Conservation (phyloP, 2,797 vertebrate genomes). For the Tapera naevia region DNA sequence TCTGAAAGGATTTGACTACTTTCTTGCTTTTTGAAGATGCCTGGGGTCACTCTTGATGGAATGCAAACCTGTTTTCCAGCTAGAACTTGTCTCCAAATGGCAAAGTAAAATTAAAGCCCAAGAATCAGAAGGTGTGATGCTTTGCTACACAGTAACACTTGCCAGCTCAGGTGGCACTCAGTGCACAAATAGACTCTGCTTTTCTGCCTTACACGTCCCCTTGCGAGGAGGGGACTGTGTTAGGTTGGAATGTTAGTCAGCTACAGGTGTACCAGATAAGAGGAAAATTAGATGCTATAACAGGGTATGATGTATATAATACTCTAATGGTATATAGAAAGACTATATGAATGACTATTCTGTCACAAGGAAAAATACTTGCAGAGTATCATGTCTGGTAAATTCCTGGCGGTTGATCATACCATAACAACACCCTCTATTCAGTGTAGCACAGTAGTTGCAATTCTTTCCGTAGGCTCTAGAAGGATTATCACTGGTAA, state of each 20-base stretch:
- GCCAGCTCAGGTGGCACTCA: not conserved
- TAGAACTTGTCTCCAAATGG: not conserved
- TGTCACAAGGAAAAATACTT: not conserved
- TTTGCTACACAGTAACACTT: not conserved
- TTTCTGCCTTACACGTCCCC: not conserved
- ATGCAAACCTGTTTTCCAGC: not conserved
- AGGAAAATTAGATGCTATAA: not conserved
- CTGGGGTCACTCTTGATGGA: not conserved
- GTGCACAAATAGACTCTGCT: not conserved
- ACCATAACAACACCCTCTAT: not conserved
- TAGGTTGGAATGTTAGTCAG: not conserved
- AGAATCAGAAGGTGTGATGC: not conserved
- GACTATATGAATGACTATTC: not conserved
- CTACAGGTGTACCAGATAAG: too few relatives aligned
- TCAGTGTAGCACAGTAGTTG: not conserved
- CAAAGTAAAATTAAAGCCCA: not conserved
- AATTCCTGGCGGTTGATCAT: accelerated
- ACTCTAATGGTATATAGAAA: too few relatives aligned
- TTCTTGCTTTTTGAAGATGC: not conserved
- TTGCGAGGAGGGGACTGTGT: not conserved
- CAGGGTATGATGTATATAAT: not conserved
- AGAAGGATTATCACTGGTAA: not conserved
- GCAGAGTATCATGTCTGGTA: accelerated
- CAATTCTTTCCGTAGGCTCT: not conserved
- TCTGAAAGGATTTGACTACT: not conserved